A percentile compares a stretch with the other conserved stretches of the same genome.
These are phyloP conservation scores for Dunckerocampus dactyliophorus DNA, from an alignment of 2,113 vertebrate genomes.

Conservation along the genomic window DNA sequence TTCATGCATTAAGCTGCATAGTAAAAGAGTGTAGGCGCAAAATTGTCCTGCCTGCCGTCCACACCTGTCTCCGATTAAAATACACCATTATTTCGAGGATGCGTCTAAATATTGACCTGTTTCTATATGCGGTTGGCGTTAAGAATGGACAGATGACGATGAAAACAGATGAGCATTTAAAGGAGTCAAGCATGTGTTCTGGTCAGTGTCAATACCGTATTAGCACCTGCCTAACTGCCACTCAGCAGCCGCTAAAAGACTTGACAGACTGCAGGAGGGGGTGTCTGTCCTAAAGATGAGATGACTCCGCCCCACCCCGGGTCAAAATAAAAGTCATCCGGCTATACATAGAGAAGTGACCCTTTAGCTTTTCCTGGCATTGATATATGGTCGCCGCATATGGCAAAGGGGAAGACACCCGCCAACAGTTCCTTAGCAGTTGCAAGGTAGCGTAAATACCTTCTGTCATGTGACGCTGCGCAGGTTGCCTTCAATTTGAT, in stretches of 20 bases:
- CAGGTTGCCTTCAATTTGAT: background rate
- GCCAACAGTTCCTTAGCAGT: conserved; percentile 30
- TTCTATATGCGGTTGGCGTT: background rate
- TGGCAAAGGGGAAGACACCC: conserved; percentile 7
- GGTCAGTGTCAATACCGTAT: conserved; percentile 3
- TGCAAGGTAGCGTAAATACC: conserved; percentile 45
- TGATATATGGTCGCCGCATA: conserved; percentile 45
- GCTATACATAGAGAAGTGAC: conserved; percentile 45
- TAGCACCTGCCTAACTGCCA: conserved; percentile 33
- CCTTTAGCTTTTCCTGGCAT: conserved; percentile 19
- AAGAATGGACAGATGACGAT: background rate
- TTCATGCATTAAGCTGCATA: background rate
- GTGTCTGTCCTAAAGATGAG: conserved; percentile 31
- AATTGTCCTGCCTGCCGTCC: background rate
- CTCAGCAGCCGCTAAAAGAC: conserved; percentile 2
- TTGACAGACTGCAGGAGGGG: conserved; percentile 21
- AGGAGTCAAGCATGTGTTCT: background rate
- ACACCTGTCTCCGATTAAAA: background rate
- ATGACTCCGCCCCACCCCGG: conserved; percentile 6
- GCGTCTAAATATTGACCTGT: background rate
- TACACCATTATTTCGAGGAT: background rate
- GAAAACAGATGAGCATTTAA: background rate
- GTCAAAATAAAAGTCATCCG: conserved; percentile 44
- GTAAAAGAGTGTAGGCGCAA: background rate
- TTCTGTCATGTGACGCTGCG: background rate